Base-by-base conservation (phyloP, 2,888 invertebrate genomes). In the Cephus runcator region DNA sequence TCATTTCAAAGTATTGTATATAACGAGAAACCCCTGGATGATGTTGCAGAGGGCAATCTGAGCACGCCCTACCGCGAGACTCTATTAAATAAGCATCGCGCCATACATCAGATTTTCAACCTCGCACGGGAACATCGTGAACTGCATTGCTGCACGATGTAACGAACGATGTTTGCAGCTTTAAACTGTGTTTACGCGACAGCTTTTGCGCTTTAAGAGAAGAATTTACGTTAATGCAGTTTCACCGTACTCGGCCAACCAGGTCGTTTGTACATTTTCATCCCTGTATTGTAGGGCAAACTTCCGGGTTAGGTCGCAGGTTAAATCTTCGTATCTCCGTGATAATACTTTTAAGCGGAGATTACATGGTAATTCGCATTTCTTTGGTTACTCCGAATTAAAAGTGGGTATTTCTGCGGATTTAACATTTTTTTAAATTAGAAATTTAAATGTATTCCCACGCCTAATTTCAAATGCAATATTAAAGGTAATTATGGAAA, bases 361-460 rank as follows among this genome's bases (percentile, higher is more conserved):
- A 56, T 56, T 56, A 56, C 56, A 56, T 56, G 6, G 23, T 56
- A 56, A 56, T 56, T 56, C 56, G 23, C 9, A 56, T 56, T 73
- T 79, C 73, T 73, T 74, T 76, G 79, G 79, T 77, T 80, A 76
- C 73, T 12, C 34, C 12, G 40, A 76, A 79, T 73, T 73, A 77
- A 75, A 35, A 77, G 35, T 73, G 56, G 56, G 9, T 56, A 23
- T 56, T 56, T 71, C 75, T 73, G 69, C 76, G 73, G 77, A 79
- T 82, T 83, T 81, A 82, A 83, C 80, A 81, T 81, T 83, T 81
- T 79, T 79, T 77, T 34, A 75, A 80, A 81, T 83, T 81, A 80
- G 75, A 77, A 77, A 77, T 79, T 81, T 69, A 81, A 82, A 82
- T 82, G 34, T 80, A 81, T 81, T 80, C 81, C 75, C 75, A 35